These are phyloP conservation scores for Mormyrus proboscirostris DNA, from an alignment of 2,797 vertebrate genomes.

Conservation along the genomic window DNA sequence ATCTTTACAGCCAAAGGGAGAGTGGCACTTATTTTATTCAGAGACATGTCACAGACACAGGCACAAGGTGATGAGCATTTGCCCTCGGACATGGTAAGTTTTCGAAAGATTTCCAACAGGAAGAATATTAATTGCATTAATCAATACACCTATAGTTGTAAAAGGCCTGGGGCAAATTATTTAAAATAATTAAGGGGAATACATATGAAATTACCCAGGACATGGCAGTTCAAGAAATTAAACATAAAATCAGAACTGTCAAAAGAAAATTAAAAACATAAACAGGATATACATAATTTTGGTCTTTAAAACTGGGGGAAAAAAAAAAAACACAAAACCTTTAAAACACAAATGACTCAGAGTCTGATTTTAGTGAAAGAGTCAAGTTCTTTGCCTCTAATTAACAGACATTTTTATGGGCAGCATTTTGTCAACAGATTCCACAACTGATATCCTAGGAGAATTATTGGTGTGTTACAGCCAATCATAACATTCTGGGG, in stretches of 20 bases:
- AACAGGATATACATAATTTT: neutral
- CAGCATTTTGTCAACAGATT: slow-evolving; percentile 12
- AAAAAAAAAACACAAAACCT: neutral
- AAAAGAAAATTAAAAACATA: neutral
- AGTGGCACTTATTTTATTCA: neutral
- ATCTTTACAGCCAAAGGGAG: neutral
- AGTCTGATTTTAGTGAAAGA: neutral
- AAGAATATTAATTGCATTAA: neutral
- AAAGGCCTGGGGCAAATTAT: neutral
- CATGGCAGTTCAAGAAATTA: neutral
- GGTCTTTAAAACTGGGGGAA: neutral
- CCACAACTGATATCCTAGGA: neutral
- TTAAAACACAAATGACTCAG: neutral
- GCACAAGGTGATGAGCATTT: neutral
- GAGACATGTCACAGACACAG: neutral
- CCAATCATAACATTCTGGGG: neutral
- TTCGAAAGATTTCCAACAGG: neutral
- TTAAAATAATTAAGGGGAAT: neutral
- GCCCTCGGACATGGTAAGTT: neutral
- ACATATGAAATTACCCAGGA: neutral
- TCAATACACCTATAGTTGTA: neutral
- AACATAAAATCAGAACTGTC: neutral
- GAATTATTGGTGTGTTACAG: neutral
- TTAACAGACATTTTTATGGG: slow-evolving; percentile 3
- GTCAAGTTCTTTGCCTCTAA: neutral